Evolutionary conservation across 2,888 invertebrate species (phyloP), one percentile per base, ranked within the genome.

Genomic region (Pyralis farinalis): DNA sequence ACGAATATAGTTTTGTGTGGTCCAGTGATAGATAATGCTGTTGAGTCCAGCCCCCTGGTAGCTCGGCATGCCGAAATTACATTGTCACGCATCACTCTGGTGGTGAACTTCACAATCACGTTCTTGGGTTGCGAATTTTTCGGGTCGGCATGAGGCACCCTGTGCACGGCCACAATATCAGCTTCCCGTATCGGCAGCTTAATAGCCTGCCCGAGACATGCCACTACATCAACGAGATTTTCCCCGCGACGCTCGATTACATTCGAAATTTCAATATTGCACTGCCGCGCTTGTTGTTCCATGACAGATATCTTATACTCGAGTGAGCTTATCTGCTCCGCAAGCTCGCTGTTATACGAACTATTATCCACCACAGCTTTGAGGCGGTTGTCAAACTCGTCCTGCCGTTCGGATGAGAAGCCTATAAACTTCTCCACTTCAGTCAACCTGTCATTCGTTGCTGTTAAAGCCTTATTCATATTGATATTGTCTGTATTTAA

Each of bases 211-310:
- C 38, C 30, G 1, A 43, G 21, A 5, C n/a, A 1, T 3, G 34
- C 35, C 1, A 38, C 1, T n/a, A 43, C 35, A 30, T 21, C 22
- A 7, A 34, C 10, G 0, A 42, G 31, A 22, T 42, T 37, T 12
- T 42, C 42, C 3, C 34, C 30, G 12, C 42, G 42, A 11, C 42
- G 37, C 16, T 42, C 42, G 4, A 37, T 37, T 5, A 42, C n/a
- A 22, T 42, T 42, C 5, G 10, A 34, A n/a, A 42, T 42, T 25
- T 42, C 42, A 3, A 42, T 10, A 20, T 42, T 42, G 12, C 34
- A 34, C 12, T 37, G 34, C 11, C 42, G 29, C 7, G 42, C 42
- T 6, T 42, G 42, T 7, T 42, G 42, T 9, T 42, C 42, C 33
- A 42, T 8, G 1, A 27, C 3, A 4, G 21, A 21, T 21, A 21